These are phyloP conservation scores for Gymnoscelis rufifasciata DNA, from an alignment of 2,888 invertebrate species.

Conservation along the genomic window DNA sequence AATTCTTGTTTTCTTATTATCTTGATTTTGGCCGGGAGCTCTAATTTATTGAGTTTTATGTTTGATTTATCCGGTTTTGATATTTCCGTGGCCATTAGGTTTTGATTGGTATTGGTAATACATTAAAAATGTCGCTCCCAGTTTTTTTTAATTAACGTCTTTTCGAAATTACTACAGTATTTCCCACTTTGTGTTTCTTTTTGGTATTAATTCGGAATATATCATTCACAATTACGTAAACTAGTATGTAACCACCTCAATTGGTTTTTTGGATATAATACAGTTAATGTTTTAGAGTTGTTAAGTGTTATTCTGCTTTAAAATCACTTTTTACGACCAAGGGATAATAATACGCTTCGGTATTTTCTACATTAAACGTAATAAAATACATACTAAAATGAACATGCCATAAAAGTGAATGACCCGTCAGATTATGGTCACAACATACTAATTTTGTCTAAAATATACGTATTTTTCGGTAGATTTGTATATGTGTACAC, in stretches of 20 bases:
- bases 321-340: constrained; percentile 1
- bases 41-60: constrained; percentile 6
- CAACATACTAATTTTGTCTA: constrained; percentile 21
- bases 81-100: not conserved
- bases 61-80: not conserved
- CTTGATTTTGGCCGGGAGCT: constrained; percentile 14
- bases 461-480: constrained; percentile 5
- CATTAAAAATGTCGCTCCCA: too few species aligned
- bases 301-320: not conserved
- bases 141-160: too few species aligned
- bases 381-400: constrained; percentile 17
- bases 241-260: too few species aligned
- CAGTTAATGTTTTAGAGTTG: too few species aligned
- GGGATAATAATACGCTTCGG: not conserved
- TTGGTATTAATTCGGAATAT: too few species aligned
- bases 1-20: constrained; percentile 4
- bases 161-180: too few species aligned
- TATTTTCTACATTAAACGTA: constrained; percentile 9
- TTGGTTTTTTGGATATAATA: too few species aligned
- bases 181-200: too few species aligned
- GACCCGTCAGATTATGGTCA: constrained; percentile 4
- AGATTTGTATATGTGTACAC: not conserved
- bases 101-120: too few species aligned
- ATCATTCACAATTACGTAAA: too few species aligned
- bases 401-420: constrained; percentile 10